Conservation (phyloP, 1,140 invertebrate genomes). For the Diploscapter pachys region DNA sequence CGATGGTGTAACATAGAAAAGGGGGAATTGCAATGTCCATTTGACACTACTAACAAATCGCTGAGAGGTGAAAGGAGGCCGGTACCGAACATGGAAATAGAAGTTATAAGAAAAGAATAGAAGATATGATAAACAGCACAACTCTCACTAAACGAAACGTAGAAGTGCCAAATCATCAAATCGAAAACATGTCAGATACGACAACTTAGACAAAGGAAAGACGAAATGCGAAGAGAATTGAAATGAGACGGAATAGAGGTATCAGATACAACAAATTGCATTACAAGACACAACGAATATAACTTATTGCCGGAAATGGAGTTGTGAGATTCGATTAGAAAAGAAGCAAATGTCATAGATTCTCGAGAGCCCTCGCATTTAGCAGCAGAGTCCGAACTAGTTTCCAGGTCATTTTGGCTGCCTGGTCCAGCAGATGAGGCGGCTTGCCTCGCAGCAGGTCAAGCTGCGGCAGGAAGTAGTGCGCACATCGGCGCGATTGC, state of each 20-base stretch:
- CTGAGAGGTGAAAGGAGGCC: too few species aligned
- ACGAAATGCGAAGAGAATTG: not conserved
- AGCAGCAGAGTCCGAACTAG: conserved; percentile 33
- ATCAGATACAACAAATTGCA: not conserved
- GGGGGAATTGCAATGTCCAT: too few species aligned
- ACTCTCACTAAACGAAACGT: too few species aligned
- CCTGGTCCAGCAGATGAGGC: conserved; percentile 83
- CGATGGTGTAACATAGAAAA: not conserved
- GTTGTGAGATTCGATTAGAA: not conserved
- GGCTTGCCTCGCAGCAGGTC: conserved; percentile 92
- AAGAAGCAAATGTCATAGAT: conserved; percentile 13
- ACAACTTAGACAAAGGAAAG: too few species aligned
- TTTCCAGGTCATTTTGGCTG: conserved; percentile 79
- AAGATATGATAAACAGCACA: too few species aligned
- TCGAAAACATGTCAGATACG: too few species aligned
- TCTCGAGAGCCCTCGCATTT: conserved; percentile 28
- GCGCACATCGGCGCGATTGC: conserved; percentile 89
- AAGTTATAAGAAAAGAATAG: too few species aligned
- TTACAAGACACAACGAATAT: not conserved
- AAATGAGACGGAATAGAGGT: not conserved
- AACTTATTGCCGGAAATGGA: not conserved
- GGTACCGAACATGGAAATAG: too few species aligned
- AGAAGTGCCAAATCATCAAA: too few species aligned
- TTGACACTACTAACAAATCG: too few species aligned
- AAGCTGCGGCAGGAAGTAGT: conserved; percentile 86